Evolutionary conservation across 1,140 invertebrate species (phyloP).

Genomic region (Trinorchestia longiramus): DNA sequence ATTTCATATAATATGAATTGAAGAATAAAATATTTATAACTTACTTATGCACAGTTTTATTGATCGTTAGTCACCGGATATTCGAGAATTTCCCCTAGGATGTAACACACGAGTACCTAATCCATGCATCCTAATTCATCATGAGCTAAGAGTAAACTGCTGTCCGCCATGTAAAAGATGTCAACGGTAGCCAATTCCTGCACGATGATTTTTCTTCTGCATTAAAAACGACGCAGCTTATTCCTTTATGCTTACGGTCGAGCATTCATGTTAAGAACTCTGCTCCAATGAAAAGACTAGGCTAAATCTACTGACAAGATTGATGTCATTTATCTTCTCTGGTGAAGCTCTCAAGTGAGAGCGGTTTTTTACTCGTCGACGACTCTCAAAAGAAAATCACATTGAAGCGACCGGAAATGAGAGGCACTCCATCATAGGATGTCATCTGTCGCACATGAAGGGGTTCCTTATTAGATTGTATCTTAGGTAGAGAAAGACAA

Average conservation of each 20-base stretch:
- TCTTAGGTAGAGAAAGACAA: not conserved
- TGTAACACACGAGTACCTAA: not conserved
- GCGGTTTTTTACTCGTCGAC: not conserved
- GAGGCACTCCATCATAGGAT: not conserved
- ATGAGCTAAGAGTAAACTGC: not conserved
- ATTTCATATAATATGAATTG: not conserved
- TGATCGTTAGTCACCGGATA: not conserved
- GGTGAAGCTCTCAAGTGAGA: not conserved
- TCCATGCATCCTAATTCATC: not conserved
- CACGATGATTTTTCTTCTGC: not conserved
- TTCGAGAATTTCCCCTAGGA: not conserved
- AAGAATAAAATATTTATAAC: not conserved
- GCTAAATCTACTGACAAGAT: not conserved
- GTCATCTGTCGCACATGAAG: not conserved
- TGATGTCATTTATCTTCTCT: not conserved
- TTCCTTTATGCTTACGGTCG: not conserved
- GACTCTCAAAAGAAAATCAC: not conserved
- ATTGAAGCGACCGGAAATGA: constrained; percentile 8
- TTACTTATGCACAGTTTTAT: not conserved
- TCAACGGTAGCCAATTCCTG: not conserved
- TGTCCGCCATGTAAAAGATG: not conserved
- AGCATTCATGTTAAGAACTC: not conserved
- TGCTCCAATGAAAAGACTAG: not conserved
- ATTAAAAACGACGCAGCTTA: not conserved
- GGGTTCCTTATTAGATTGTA: not conserved